Evolutionary conservation across 2,888 invertebrate species (phyloP).

Genomic region (Trisateles emortualis): DNA sequence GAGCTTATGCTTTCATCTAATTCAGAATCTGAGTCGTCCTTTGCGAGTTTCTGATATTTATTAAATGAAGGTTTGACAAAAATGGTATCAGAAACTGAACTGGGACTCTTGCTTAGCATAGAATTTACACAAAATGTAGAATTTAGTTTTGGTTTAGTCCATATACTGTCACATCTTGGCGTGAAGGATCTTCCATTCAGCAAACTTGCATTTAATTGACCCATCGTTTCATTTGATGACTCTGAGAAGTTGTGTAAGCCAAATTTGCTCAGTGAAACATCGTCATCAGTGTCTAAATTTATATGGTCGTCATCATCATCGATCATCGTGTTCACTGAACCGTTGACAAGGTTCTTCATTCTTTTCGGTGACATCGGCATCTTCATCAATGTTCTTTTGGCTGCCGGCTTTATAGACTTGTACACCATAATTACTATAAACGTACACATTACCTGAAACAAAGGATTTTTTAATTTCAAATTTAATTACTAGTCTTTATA

Average conservation of each 20-base stretch:
- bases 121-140: constrained; percentile 77
- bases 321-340: constrained; percentile 53
- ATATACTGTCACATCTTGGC: constrained; percentile 67
- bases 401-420: constrained; percentile 60
- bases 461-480: constrained; percentile 10
- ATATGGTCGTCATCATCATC: constrained; percentile 67
- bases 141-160: constrained; percentile 76
- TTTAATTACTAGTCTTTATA: no score
- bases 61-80: constrained; percentile 78
- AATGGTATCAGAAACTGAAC: constrained; percentile 68
- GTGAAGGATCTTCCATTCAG: constrained; percentile 74
- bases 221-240: constrained; percentile 72
- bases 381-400: constrained; percentile 44
- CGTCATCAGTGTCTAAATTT: constrained; percentile 77
- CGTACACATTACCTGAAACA: constrained; percentile 72
- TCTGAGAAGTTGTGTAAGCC: constrained; percentile 76
- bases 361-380: constrained; percentile 59
- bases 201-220: constrained; percentile 62
- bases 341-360: constrained; percentile 64
- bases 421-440: constrained; percentile 69
- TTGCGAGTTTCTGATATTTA: constrained; percentile 73
- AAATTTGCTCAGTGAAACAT: constrained; percentile 79
- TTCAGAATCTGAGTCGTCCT: constrained; percentile 81
- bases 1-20: constrained; percentile 86
- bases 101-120: constrained; percentile 66